phyloP scores from a whole-genome alignment of 53 echinoderm and acorn worm genomes.

The Temnopleurus reevesii region DNA sequence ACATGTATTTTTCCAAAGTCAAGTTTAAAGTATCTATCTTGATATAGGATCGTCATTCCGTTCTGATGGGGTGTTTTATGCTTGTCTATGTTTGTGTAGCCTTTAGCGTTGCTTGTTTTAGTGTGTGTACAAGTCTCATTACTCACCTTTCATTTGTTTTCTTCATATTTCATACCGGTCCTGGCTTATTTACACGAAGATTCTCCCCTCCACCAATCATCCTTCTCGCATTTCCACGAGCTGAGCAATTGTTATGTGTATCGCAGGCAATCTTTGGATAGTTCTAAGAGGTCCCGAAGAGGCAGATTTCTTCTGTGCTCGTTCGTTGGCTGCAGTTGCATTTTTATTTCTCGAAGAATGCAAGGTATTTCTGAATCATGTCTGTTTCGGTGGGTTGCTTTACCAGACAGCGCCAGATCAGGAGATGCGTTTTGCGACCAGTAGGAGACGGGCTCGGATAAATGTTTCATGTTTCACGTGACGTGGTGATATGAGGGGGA shows the following conservation, averaged over 20 bases:
- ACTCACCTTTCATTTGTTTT: conserved; percentile 23
- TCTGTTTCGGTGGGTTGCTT: conserved; percentile 17
- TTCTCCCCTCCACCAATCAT: conserved; percentile 40
- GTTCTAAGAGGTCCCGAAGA: conserved; percentile 8
- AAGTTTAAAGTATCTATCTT: conserved; percentile 26
- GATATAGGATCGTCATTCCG: conserved; percentile 15
- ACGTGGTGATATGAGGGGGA: neutral
- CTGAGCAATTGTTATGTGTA: conserved; percentile 30
- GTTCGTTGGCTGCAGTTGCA: conserved; percentile 46
- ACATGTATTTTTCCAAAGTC: conserved; percentile 15
- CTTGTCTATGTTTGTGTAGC: conserved; percentile 27
- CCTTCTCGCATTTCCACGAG: neutral
- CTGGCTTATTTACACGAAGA: conserved; percentile 44
- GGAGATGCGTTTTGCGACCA: neutral
- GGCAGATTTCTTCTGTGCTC: conserved; percentile 2
- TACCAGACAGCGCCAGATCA: conserved; percentile 11
- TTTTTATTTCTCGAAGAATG: conserved; percentile 56
- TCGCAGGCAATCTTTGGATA: conserved; percentile 26
- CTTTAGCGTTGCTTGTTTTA: conserved; percentile 34
- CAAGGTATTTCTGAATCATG: conserved; percentile 56
- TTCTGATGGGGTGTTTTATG: neutral
- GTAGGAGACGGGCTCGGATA: neutral
- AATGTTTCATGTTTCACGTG: neutral
- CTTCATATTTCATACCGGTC: conserved; percentile 52
- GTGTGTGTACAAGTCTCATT: conserved; percentile 28